Evolutionary conservation across 2,797 vertebrate genomes (phyloP), one percentile per base, ranked within the genome.

Genomic region (Brotogeris chrysoptera): DNA sequence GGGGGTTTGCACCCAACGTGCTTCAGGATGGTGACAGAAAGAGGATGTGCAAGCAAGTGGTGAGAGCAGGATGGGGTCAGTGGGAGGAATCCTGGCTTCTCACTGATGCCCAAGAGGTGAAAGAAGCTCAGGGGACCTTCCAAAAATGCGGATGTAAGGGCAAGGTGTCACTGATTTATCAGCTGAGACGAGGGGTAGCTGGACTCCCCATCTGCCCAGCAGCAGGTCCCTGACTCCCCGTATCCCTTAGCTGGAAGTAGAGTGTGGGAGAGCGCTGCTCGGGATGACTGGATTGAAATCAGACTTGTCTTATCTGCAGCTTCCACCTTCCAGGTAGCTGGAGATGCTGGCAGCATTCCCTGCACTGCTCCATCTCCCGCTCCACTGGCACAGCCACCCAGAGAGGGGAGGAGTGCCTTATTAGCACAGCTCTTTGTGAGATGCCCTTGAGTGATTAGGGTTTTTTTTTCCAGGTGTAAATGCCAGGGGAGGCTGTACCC

Each of bases 401-500:
- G 76, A 20, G 0, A 6, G 74, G 73, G n/a, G 57, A 80, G 90
- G 49, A 92, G 47, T 53, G 77, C 89, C 86, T 92, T 64, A 46
- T 95, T 85, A 96, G 94, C 95, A 68, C 72, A 68, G 92, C 88
- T 73, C 95, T 91, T 91, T 70, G 83, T 70, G 71, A 92, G 88
- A 84, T 86, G 94, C 96, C 96, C 94, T 93, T 87, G 95, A 96
- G 95, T 94, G 94, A 43, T 76, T 70, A 76, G 55, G 55, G 55
- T 16, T 88, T 84, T 83, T 83, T 72, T 78, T 76, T 38, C 65
- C 96, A 93, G 97, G 96, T 96, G 97, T 92, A 91, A 93, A 94
- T 95, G 88, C 96, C 93, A 94, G 91, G 95, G 96, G 95, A 96
- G 94, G 89, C 94, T 88, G 85, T 92, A 38, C 55, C 89, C 44